Base-by-base conservation (phyloP, 2,113 vertebrate species). In the Trematomus loennbergii region DNA sequence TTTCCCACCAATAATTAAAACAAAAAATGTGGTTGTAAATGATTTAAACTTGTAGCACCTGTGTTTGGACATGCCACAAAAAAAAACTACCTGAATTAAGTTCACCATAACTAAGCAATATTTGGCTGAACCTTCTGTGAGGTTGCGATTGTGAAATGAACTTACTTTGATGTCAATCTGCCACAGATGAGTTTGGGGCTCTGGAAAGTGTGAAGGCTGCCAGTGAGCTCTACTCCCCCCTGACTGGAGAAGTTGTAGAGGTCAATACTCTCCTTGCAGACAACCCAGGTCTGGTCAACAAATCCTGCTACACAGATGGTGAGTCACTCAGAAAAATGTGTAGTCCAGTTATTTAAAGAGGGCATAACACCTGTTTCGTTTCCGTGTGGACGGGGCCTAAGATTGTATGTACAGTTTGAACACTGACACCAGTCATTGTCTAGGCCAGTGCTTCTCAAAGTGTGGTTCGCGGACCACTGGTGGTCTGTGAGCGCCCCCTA, bases 151-250 rank as follows among this genome's bases (percentile, higher is more conserved):
- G 7, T 22, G 9, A 58, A 20, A 20, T 45, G 1, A 33, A 3
- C 0, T 12, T 36, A 46, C 25, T 55, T 55, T 43, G 1, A 9
- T 54, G 0, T 33, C 18, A 43, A 33, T 25, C 17, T 50, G 9
- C 72, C 13, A 40, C 91, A 99, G 98, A 99, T 91, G 98, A 99
- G 87, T 99, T 99, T 94, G 98, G 98, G 77, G 96, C 98, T 87
- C 92, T 99, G 92, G 98, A 99, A 93, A 99, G 98, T 62, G 98
- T 99, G 66, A 99, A 99, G 93, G 97, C 98, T 89, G 98, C 97
- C 83, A 99, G 97, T 93, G 98, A 99, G 91, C 96, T 99, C 33
- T 99, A 97, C 87, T 98, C 97, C 33, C 98, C 98, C 73, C 80
- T 99, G 75, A 96, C 97, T 0, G 98, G 98, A 86, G 96, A 98